Conservation (phyloP, 2,888 invertebrate species). For the Aphidoletes aphidimyza region DNA sequence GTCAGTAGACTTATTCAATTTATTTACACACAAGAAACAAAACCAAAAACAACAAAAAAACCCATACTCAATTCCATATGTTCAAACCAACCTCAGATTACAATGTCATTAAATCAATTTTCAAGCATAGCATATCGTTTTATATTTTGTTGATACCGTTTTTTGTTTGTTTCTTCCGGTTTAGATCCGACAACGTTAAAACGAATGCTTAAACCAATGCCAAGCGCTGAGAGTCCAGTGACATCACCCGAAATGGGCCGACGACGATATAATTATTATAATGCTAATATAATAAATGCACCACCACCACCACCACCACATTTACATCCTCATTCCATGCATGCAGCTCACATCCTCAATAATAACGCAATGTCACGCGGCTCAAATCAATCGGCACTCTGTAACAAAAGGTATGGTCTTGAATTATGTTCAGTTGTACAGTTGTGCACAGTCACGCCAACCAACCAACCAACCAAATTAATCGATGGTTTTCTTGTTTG, state of each 20-base stretch:
- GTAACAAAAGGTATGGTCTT: background rate
- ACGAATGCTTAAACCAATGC: slow-evolving; percentile 94
- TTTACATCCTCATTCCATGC: slow-evolving; percentile 69
- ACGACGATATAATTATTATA: slow-evolving; percentile 77
- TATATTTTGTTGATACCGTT: no score
- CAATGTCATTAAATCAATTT: background rate
- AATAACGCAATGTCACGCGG: slow-evolving; percentile 70
- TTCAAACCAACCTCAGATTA: no score
- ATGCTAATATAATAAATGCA: slow-evolving; percentile 55
- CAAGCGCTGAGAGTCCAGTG: slow-evolving; percentile 87
- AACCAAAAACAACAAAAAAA: no score
- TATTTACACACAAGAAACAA: background rate
- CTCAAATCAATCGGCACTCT: slow-evolving; percentile 73
- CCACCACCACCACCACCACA: slow-evolving; percentile 68
- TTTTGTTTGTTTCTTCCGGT: slow-evolving; percentile 64
- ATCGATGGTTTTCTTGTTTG: no score
- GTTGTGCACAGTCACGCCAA: no score
- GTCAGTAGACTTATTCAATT: slow-evolving; percentile 61
- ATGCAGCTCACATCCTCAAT: slow-evolving; percentile 68
- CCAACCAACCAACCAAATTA: no score
- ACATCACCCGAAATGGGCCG: slow-evolving; percentile 92
- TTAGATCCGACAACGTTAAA: slow-evolving; percentile 81
- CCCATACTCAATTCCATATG: background rate
- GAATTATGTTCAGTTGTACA: background rate
- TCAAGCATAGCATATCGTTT: no score